phyloP scores from a whole-genome alignment of 2,888 invertebrate genomes.

The Phoronis australis region DNA sequence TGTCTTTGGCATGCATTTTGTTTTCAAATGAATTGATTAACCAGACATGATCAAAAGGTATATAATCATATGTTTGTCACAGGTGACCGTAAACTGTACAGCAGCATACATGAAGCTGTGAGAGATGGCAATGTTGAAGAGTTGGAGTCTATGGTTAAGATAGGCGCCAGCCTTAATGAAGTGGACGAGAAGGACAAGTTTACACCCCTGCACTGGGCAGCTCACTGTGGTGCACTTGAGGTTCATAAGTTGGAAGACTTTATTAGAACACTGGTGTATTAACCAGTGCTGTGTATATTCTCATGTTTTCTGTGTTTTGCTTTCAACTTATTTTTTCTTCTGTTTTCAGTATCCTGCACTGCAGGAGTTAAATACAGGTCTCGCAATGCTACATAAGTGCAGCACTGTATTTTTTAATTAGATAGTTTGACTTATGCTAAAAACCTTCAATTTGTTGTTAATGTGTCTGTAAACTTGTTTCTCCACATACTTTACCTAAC shows the following conservation, averaged over 20 bases:
- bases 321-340: not conserved
- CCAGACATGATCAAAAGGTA: too few species aligned
- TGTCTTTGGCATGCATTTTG: too few species aligned
- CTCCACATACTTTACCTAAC: too few species aligned
- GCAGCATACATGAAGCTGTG: constrained; percentile 38
- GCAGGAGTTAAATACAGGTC: not conserved
- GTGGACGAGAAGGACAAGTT: constrained; percentile 48
- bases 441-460: too few species aligned
- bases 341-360: not conserved
- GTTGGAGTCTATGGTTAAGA: constrained; percentile 49
- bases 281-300: too few species aligned
- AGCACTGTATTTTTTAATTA: not conserved
- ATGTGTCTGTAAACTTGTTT: too few species aligned
- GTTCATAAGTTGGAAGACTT: constrained; percentile 28
- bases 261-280: too few species aligned
- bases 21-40: too few species aligned
- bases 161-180: constrained; percentile 52
- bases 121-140: constrained; percentile 40
- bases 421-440: not conserved
- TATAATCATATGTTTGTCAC: too few species aligned
- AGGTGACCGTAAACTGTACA: too few species aligned
- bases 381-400: not conserved
- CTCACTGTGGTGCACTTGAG: constrained; percentile 49
- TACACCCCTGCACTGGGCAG: constrained; percentile 50
- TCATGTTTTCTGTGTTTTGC: not conserved